Base-by-base conservation (phyloP, 2,888 invertebrate genomes). In the Byasa hedistus region DNA sequence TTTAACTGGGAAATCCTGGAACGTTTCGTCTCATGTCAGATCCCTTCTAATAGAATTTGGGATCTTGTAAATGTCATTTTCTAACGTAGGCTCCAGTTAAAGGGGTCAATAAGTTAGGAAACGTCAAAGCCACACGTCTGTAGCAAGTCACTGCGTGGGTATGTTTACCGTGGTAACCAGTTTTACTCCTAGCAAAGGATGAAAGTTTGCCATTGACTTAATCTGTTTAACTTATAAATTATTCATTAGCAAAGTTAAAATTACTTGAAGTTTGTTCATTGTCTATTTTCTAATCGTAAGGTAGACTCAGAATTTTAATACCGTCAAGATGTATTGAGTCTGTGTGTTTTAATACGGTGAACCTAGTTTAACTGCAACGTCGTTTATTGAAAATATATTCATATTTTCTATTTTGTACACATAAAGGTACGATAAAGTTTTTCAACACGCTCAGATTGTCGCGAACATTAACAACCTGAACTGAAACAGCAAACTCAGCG, bases 81-180 rank as follows among this genome's bases (percentile, higher is more conserved):
- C 55, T 56, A 60, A 59, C 59, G 48, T 39, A 61, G 63, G 64
- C 60, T 75, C 77, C 73, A 70, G 72, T 77, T 78, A 76, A 76
- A 81, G 80, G 83, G 85, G 82, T 83, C 82, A 80, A 79, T 83
- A 77, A 77, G 79, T 80, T 81, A 80, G 84, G 80, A 87, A 85
- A 89, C 78, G 89, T 88, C 89, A 86, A 80, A 82, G 83, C 78
- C 89, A 87, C 83, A 75, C 86, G 86, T 87, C 87, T 87, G 89
- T 90, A 88, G 89, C 85, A 81, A 85, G 80, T 80, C 79, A 85
- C 85, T 85, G 81, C 79, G 81, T 79, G 78, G 81, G 83, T 79
- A 77, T 80, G 84, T 81, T 79, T 79, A 78, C 72, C 75, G 72
- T 39, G 74, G 75, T 65, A 74, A 75, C 73, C 80, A 84, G 74